Evolutionary conservation across 2,888 invertebrate genomes (phyloP).

Genomic region (Crocallis elinguaria): DNA sequence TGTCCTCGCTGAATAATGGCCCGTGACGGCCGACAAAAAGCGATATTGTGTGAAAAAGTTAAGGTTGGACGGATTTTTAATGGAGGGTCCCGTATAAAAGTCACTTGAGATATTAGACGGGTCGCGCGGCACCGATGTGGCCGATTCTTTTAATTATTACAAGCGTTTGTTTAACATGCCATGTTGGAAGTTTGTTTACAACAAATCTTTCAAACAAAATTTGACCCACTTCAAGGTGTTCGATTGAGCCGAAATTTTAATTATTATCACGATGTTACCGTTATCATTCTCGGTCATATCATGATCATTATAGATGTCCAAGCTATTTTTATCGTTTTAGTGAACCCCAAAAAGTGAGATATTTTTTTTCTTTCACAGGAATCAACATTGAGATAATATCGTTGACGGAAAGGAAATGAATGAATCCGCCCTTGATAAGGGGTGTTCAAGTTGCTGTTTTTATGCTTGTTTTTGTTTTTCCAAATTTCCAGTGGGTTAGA

Average conservation of each 20-base stretch:
- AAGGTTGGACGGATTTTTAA: slow-evolving; percentile 11
- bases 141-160: too few relatives aligned
- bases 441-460: slow-evolving; percentile 34
- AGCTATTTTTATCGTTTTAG: not conserved
- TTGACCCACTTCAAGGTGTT: too few relatives aligned
- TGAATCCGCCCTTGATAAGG: slow-evolving; percentile 42
- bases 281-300: too few relatives aligned
- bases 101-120: slow-evolving; percentile 11
- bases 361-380: slow-evolving; percentile 38
- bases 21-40: slow-evolving; percentile 40
- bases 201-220: too few relatives aligned
- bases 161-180: too few relatives aligned
- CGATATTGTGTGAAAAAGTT: slow-evolving; percentile 38
- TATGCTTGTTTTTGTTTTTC: slow-evolving; percentile 20
- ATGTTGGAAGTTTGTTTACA: too few relatives aligned
- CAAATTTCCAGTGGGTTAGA: not conserved
- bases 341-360: slow-evolving; percentile 26
- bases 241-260: too few relatives aligned
- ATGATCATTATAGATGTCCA: not conserved
- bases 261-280: not conserved
- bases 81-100: slow-evolving; percentile 22
- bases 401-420: slow-evolving; percentile 52
- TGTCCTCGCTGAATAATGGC: slow-evolving; percentile 53
- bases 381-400: slow-evolving; percentile 37
- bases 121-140: not conserved